Percentiles rank a stretch among this genome's conserved stretches.
Evolutionary conservation across 2,888 invertebrate species (phyloP).

Genomic region (Heliconius cydno): DNA sequence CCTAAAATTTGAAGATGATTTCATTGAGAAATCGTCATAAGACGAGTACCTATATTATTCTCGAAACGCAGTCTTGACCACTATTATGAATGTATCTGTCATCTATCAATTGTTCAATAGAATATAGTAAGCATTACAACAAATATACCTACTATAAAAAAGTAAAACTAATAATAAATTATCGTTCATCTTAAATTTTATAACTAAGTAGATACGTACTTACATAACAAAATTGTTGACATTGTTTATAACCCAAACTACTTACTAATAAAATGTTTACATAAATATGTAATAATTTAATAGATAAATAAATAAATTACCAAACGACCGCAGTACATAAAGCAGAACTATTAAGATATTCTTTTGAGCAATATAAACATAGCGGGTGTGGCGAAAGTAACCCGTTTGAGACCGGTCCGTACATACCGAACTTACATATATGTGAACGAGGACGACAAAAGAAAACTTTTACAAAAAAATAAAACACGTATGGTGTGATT

Average conservation of each 20-base stretch:
- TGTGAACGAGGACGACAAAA: constrained; percentile 28
- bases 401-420: constrained; percentile 43
- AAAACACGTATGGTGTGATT: too few species aligned
- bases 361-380: constrained; percentile 35
- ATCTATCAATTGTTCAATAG: too few species aligned
- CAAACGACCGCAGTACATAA: neutral
- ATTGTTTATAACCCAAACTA: neutral
- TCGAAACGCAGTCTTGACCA: neutral
- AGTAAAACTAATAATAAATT: neutral
- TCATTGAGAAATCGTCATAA: neutral
- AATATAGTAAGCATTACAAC: too few species aligned
- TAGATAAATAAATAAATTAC: constrained; percentile 8
- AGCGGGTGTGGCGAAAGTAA: constrained; percentile 41
- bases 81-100: neutral
- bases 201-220: neutral
- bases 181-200: neutral
- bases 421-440: constrained; percentile 11
- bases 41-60: neutral
- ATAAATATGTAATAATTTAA: neutral
- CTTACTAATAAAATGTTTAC: neutral
- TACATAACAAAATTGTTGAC: neutral
- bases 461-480: constrained; percentile 16
- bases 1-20: neutral
- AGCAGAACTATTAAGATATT: constrained; percentile 39
- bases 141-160: too few species aligned